Base-by-base conservation (phyloP, 2,888 invertebrate species). In the Pasiphila rectangulata region DNA sequence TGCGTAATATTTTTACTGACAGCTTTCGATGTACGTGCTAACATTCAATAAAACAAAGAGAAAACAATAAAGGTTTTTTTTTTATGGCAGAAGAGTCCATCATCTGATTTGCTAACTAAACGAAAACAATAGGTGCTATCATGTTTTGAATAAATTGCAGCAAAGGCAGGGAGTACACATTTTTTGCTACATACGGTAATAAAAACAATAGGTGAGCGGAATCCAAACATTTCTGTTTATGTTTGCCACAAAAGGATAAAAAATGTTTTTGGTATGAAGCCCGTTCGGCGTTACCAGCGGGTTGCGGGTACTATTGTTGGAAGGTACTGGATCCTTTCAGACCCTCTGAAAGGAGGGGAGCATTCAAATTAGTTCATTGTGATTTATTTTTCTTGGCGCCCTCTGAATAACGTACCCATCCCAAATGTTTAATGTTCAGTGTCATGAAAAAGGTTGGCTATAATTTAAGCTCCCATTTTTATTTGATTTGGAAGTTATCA, bases 351-450 rank as follows among this genome's bases (percentile, higher is more conserved):
- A 79, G 47, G 48, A 71, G 73, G 74, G 72, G 79, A 82, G 82
- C 79, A 82, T 82, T 80, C 75, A 83, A 84, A 84, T 84, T 81
- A 79, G 75, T 74, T 75, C 69, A 80, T 79, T 83, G 78, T 83
- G 76, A 72, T 73, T 75, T 75, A 72, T 79, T 77, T 77, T 80
- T 77, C 72, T 75, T 73, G 64, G 69, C 61, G 56, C 56, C 65
- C 61, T 65, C 63, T 64, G 67, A 69, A 72, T 69, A 72, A 72
- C 69, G 68, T 67, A 66, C 32, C 32, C 32, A 32, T 54, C 59
- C 59, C 55, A 56, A 59, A 59, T 64, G 63, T 63, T 65, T 63
- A 64, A 66, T 70, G 73, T 71, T 72, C 71, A 75, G 68, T 72
- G 69, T 72, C 67, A 66, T 55, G 60, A 60, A 64, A 57, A 56